Evolutionary conservation across 2,797 vertebrate species (phyloP).

Genomic region (Mus spretus): DNA sequence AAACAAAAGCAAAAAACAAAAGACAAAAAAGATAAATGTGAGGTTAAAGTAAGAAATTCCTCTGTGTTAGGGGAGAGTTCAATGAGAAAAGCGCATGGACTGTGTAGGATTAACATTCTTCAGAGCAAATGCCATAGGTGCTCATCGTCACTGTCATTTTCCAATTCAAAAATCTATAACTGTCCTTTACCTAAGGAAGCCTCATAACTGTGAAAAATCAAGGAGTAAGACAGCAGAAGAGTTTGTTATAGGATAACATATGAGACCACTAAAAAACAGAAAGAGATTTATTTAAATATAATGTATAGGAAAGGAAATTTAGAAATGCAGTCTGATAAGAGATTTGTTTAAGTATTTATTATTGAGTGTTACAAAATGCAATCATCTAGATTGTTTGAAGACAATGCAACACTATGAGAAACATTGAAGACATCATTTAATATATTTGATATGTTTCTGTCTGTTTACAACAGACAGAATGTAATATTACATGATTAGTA

Average conservation of each 20-base stretch:
- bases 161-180: neutral
- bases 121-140: neutral
- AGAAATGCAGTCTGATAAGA: neutral
- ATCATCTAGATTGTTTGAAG: slow-evolving; percentile 48
- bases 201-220: neutral
- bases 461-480: neutral
- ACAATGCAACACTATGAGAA: neutral
- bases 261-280: neutral
- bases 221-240: neutral
- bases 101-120: neutral
- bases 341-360: neutral
- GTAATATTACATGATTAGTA: neutral
- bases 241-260: neutral
- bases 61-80: too few species aligned
- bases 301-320: neutral
- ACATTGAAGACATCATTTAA: neutral
- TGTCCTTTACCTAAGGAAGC: neutral
- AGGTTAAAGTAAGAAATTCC: neutral
- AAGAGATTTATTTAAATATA: neutral
- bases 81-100: neutral
- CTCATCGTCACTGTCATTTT: neutral
- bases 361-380: neutral
- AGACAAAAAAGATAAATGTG: too few species aligned
- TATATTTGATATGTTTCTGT: neutral
- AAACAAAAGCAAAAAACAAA: neutral